These are phyloP conservation scores for Cynoglossus semilaevis DNA, from an alignment of 2,113 vertebrate species.

Conservation along the genomic window DNA sequence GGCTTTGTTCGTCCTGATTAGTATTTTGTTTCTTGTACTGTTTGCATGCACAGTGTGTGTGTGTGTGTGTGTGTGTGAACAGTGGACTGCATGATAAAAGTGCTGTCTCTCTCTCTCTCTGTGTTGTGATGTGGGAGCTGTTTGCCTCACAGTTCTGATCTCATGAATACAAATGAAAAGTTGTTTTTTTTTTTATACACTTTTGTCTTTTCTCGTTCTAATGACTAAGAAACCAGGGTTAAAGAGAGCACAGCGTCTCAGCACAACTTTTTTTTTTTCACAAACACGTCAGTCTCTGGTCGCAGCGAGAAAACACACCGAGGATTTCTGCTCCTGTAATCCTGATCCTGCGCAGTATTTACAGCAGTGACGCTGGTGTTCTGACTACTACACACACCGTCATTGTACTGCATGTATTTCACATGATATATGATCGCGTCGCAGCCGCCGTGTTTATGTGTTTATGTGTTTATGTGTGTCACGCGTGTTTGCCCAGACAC, in stretches of 20 bases:
- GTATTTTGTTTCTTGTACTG: slow-evolving; percentile 48
- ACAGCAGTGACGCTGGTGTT: neutral
- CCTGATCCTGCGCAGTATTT: too few species aligned
- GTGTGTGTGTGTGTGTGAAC: slow-evolving; percentile 24
- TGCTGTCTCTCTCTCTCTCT: slow-evolving; percentile 19
- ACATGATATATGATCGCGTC: too few species aligned
- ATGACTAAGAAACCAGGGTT: slow-evolving; percentile 42
- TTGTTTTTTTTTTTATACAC: slow-evolving; percentile 52
- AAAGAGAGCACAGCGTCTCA: slow-evolving; percentile 7
- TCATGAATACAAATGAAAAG: slow-evolving; percentile 70
- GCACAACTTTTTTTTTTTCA: neutral
- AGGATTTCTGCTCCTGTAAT: too few species aligned
- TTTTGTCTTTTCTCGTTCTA: slow-evolving; percentile 28
- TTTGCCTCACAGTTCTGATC: slow-evolving; percentile 56
- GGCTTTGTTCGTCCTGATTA: slow-evolving; percentile 68
- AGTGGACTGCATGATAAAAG: slow-evolving; percentile 54
- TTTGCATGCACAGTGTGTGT: slow-evolving; percentile 33
- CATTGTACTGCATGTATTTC: too few species aligned
- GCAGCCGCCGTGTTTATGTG: too few species aligned
- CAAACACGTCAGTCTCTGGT: neutral
- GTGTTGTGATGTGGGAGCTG: slow-evolving; percentile 48
- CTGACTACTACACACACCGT: neutral
- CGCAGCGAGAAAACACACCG: neutral
- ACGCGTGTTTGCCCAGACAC: too few species aligned
- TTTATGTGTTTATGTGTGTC: too few species aligned